Evolutionary conservation across 1,140 invertebrate species (phyloP).

Genomic region (Adoxophyes honmai): DNA sequence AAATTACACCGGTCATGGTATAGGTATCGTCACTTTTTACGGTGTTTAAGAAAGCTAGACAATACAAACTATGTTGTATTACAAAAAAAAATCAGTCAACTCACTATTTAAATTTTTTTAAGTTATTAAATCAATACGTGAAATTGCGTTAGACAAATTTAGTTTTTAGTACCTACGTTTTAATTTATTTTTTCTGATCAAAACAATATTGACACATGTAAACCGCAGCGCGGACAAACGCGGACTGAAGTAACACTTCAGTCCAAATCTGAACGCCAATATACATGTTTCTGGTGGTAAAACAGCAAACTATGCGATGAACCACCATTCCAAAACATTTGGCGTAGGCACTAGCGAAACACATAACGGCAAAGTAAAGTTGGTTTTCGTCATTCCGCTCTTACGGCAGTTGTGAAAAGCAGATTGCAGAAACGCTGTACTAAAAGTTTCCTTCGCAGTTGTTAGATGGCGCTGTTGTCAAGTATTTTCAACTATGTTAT

Average conservation of each 20-base stretch:
- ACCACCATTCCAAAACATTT: background rate
- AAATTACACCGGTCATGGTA: conserved; percentile 2
- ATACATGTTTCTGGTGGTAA: background rate
- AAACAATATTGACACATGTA: background rate
- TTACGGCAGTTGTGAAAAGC: background rate
- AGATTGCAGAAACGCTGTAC: background rate
- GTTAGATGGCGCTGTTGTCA: background rate
- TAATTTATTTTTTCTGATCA: background rate
- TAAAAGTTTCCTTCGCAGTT: background rate
- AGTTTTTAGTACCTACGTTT: background rate
- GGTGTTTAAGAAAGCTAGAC: background rate
- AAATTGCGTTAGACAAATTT: background rate
- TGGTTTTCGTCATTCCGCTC: background rate
- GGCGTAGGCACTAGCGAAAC: conserved; percentile 10
- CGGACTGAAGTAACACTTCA: conserved; percentile 1
- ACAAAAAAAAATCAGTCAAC: no score
- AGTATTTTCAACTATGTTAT: background rate
- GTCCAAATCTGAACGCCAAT: conserved; percentile 2
- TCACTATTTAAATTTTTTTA: no score
- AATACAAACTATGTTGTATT: no score
- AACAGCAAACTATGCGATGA: background rate
- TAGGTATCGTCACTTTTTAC: background rate
- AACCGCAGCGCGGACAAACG: conserved; percentile 2
- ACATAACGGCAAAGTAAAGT: conserved; percentile 7
- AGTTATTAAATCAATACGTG: no score